Percentiles rank a stretch among this genome's conserved stretches.
These are phyloP conservation scores for Aphodius granarius DNA, from an alignment of 2,888 invertebrate genomes.

Conservation along the genomic window DNA sequence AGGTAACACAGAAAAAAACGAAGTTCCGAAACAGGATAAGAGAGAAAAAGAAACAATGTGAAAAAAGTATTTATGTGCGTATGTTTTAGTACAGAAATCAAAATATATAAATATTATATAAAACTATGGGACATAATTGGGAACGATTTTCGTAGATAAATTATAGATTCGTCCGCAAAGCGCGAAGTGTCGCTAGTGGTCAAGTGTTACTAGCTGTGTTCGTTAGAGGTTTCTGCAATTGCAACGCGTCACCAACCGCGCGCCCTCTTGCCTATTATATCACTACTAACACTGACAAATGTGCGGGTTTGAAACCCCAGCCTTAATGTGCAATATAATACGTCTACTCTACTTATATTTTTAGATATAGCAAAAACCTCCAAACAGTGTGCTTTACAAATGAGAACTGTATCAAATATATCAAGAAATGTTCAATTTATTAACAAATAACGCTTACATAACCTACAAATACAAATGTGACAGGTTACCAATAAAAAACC, in stretches of 20 bases:
- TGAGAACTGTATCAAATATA: not conserved
- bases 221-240: slow-evolving; percentile 51
- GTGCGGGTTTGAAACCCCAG: slow-evolving; percentile 36
- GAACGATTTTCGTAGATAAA: slow-evolving; percentile 51
- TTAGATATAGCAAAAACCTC: not conserved
- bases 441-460: too few relatives aligned
- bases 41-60: slow-evolving; percentile 43
- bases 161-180: slow-evolving; percentile 52
- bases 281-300: not conserved
- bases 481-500: too few relatives aligned
- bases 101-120: slow-evolving; percentile 44
- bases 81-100: slow-evolving; percentile 55
- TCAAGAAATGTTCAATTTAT: not conserved
- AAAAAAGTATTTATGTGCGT: slow-evolving; percentile 52
- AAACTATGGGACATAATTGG: slow-evolving; percentile 47
- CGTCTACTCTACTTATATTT: slow-evolving; percentile 28
- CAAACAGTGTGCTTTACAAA: not conserved
- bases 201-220: slow-evolving; percentile 54
- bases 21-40: slow-evolving; percentile 2
- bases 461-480: too few relatives aligned
- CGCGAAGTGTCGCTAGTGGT: slow-evolving; percentile 51
- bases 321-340: slow-evolving; percentile 46
- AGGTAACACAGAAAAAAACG: not conserved
- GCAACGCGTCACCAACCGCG: not conserved
- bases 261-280: not conserved